Percentiles rank a stretch among this genome's conserved stretches.
These are phyloP conservation scores for Nicator chloris DNA, from an alignment of 2,113 vertebrate species.

Conservation along the genomic window DNA sequence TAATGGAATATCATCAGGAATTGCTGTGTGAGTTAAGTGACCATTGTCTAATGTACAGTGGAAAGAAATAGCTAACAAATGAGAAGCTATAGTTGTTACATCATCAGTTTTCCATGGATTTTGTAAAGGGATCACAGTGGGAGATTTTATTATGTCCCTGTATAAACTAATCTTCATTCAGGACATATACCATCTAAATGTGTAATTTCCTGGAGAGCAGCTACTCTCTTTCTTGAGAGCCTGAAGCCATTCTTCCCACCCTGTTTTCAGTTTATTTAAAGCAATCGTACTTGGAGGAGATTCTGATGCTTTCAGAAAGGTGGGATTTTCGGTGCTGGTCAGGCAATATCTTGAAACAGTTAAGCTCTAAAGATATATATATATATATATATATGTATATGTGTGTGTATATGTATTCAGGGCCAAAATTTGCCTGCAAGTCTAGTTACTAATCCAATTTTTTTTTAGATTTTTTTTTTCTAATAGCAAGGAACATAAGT, in stretches of 20 bases:
- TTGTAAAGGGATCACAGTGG: constrained; percentile 32
- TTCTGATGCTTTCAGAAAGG: neutral
- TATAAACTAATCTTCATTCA: constrained; percentile 41
- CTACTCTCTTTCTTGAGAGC: constrained; percentile 6
- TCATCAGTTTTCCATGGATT: constrained; percentile 58
- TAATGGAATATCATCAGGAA: constrained; percentile 15
- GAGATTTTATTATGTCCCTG: constrained; percentile 42
- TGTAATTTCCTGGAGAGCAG: constrained; percentile 32
- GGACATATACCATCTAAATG: constrained; percentile 12
- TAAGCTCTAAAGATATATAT: neutral
- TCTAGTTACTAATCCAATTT: neutral
- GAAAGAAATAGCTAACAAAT: constrained; percentile 41
- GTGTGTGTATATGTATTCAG: neutral
- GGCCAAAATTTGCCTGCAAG: neutral
- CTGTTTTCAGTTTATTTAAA: constrained; percentile 30
- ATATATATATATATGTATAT: no score
- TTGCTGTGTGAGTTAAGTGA: constrained; percentile 14
- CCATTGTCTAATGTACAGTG: constrained; percentile 41
- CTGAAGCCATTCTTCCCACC: constrained; percentile 12
- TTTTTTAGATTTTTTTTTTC: neutral
- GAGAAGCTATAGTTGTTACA: constrained; percentile 19
- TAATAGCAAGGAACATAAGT: neutral
- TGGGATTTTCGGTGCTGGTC: neutral
- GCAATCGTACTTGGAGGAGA: neutral
- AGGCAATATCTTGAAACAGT: neutral